A percentile compares a stretch with the other conserved stretches of the same genome.
These are phyloP conservation scores for Microplitis manilae DNA, from an alignment of 2,888 invertebrate species.

Conservation along the genomic window DNA sequence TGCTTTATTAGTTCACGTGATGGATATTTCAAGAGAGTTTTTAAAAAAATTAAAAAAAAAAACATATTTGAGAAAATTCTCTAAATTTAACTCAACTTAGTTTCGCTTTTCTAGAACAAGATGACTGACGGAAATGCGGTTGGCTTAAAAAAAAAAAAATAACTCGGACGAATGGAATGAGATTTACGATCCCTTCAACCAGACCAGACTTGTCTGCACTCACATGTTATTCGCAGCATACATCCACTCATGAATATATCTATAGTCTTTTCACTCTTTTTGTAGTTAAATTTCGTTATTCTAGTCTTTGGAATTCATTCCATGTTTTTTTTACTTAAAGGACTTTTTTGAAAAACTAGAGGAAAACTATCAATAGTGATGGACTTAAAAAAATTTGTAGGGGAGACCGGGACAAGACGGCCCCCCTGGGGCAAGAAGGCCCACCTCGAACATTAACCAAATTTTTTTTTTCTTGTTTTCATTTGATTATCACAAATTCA, in stretches of 20 bases:
- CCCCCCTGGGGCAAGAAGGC: too few species aligned
- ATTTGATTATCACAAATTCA: too few species aligned
- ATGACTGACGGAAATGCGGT: slow-evolving; percentile 29
- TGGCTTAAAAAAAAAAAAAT: slow-evolving; percentile 55
- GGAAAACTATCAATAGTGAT: neutral
- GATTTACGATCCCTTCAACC: slow-evolving; percentile 55
- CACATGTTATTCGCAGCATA: slow-evolving; percentile 18
- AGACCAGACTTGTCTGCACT: slow-evolving; percentile 47
- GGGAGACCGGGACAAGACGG: too few species aligned
- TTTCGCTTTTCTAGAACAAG: slow-evolving; percentile 10
- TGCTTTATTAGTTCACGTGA: neutral
- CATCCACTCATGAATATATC: neutral
- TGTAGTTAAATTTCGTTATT: neutral
- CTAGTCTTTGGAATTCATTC: neutral
- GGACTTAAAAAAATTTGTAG: neutral
- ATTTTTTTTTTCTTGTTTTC: too few species aligned
- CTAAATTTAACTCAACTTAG: neutral
- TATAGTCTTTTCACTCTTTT: neutral
- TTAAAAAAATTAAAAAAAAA: neutral
- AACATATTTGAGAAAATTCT: slow-evolving; percentile 8
- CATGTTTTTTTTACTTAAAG: neutral
- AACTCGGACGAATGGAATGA: slow-evolving; percentile 57
- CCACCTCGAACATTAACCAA: too few species aligned
- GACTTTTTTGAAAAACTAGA: slow-evolving; percentile 5
- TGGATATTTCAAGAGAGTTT: neutral